Evolutionary conservation across 1,140 invertebrate genomes (phyloP).

Genomic region (Hydropsyche tenuis): DNA sequence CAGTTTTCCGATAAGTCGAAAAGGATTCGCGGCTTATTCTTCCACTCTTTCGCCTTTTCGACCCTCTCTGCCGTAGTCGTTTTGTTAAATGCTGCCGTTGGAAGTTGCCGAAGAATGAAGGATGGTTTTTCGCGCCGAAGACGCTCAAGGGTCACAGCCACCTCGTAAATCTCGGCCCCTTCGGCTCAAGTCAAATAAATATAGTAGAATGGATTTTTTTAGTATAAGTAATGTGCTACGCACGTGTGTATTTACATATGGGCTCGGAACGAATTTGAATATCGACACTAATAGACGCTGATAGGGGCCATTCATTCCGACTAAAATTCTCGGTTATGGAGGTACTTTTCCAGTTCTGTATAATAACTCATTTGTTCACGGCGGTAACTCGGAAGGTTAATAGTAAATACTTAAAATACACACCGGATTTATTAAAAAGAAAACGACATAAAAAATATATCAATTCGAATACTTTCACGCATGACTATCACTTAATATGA

Average conservation of each 20-base stretch:
- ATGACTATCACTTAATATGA: no score
- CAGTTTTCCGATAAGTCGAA: conserved; percentile 18
- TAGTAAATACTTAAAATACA: conserved; percentile 7
- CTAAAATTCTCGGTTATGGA: no score
- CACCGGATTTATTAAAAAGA: no score
- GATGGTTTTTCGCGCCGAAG: conserved; percentile 1
- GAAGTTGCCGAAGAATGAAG: not conserved
- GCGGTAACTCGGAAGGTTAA: no score
- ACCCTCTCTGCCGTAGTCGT: not conserved
- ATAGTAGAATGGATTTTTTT: not conserved
- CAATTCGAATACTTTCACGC: no score
- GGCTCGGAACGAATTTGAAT: conserved; percentile 2
- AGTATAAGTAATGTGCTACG: no score
- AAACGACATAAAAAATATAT: no score
- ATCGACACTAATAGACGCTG: conserved; percentile 14
- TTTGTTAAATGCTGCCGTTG: not conserved
- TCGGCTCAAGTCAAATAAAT: not conserved
- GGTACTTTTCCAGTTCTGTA: no score
- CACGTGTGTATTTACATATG: not conserved
- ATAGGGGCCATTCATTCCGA: not conserved
- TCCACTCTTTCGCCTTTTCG: no score
- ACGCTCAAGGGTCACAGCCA: not conserved
- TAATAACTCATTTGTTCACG: no score
- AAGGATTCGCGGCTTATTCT: no score
- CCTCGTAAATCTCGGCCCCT: conserved; percentile 21